Base-by-base conservation (phyloP, 2,797 vertebrate genomes). In the Nasua narica region DNA sequence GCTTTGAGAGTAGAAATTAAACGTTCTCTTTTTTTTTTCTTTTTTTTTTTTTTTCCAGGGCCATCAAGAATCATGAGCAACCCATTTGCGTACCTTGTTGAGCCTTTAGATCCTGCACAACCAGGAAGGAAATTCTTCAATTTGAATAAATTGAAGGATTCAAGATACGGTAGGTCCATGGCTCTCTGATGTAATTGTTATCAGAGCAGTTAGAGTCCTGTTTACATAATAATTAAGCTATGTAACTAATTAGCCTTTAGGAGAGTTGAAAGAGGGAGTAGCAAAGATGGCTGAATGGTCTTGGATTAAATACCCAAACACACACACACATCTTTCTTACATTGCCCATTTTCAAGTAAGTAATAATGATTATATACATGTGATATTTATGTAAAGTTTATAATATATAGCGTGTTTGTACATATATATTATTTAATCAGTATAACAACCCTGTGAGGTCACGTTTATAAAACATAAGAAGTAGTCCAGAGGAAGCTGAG, bases 41-140 rank as follows among this genome's bases (percentile, higher is more conserved):
- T 93, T 96, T 56, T 56, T 25, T 56, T 56, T 56, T 78, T 46
- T 58, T 94, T 96, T 88, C 70, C 69, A 98, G 97, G 83, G 74
- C 48, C 40, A 62, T 87, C 89, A 95, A 67, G 92, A 92, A 97
- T 95, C 96, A 99, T 98, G 99, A 99, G 95, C 83, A 99, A 99
- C 97, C 99, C 99, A 29, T 99, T 99, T 43, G 95, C 97, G 78
- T 84, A 94, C 86, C 97, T 99, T 48, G 98, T 98, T 78, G 99
- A 99, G 97, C 98, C 99, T 1, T 98, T 99, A 97, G 98, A 99
- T 97, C 97, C 99, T 9, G 96, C 97, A 29, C 95, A 99, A 29
- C 99, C 99, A 78, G 98, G 96, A 70, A 99, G 99, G 87, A 99
- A 98, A 78, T 99, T 99, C 98, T 99, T 99, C 97, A 99, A 99